These are phyloP conservation scores for Ichneumon xanthorius DNA, from an alignment of 2,888 invertebrate genomes.

Conservation along the genomic window DNA sequence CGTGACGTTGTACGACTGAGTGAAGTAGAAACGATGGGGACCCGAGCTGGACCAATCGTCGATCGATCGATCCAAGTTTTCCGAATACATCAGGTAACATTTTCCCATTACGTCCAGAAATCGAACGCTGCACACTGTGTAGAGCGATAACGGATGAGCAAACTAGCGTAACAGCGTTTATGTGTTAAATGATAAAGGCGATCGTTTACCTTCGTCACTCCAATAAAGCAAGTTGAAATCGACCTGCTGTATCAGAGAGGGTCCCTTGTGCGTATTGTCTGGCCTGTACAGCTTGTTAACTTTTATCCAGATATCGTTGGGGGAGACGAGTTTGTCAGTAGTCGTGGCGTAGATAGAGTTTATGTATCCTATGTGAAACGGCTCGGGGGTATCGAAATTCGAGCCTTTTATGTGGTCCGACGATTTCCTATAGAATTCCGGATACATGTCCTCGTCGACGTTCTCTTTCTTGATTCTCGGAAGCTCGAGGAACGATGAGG, in stretches of 20 bases:
- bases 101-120: slow-evolving; percentile 89
- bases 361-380: slow-evolving; percentile 91
- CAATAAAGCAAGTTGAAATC: slow-evolving; percentile 92
- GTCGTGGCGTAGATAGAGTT: slow-evolving; percentile 87
- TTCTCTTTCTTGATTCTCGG: slow-evolving; percentile 81
- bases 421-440: slow-evolving; percentile 93
- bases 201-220: slow-evolving; percentile 89
- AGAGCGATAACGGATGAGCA: slow-evolving; percentile 45
- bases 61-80: slow-evolving; percentile 86
- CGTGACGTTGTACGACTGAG: slow-evolving; percentile 88
- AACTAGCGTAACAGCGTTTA: background rate
- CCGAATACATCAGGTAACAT: slow-evolving; percentile 89
- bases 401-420: slow-evolving; percentile 90
- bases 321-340: slow-evolving; percentile 85
- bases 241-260: slow-evolving; percentile 86
- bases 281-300: slow-evolving; percentile 91
- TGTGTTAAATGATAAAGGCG: background rate
- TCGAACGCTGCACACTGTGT: slow-evolving; percentile 85
- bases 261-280: slow-evolving; percentile 89
- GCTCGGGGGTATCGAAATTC: slow-evolving; percentile 90
- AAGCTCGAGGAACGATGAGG: slow-evolving; percentile 61
- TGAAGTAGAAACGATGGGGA: slow-evolving; percentile 91
- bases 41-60: slow-evolving; percentile 88
- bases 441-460: slow-evolving; percentile 91
- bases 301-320: slow-evolving; percentile 88